Base-by-base conservation (phyloP, 2,797 vertebrate genomes). In the Gymnodraco acuticeps region DNA sequence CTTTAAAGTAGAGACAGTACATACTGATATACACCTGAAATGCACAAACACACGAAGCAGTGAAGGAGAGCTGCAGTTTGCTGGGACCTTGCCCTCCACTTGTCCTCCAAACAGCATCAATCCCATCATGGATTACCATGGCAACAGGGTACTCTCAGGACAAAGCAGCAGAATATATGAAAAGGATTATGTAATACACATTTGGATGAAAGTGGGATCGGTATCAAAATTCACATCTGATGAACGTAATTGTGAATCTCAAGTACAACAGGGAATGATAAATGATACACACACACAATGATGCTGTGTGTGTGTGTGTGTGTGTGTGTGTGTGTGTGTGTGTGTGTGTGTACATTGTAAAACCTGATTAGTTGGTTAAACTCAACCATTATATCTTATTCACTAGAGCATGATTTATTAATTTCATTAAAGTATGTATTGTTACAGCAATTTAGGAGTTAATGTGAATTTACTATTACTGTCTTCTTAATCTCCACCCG, bases 51-150 rank as follows among this genome's bases (percentile, higher is more conserved):
- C 33, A 27, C 3, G 4, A 27, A 27, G 27, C 27, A 27, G 33
- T 38, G 74, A 75, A 73, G 64, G 66, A 85, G 66, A 75, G 61
- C 72, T 65, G 58, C 45, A 3, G 80, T 63, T 52, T 82, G 83
- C 65, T 54, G 56, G 42, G 60, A 63, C 75, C 73, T 81, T 70
- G 66, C 53, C 74, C 82, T 58, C 77, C 58, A 81, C 86, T 89
- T 90, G 86, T 83, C 87, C 89, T 89, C 87, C 87, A 90, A 87
- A 87, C 75, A 73, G 69, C 77, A 87, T 87, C 78, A 77, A 58
- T 83, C 84, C 69, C 46, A 75, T 81, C 81, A 51, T 46, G 60
- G 72, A 80, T 87, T 76, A 52, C 81, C 87, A 89, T 90, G 78
- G 85, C 82, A 90, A 92, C 88, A 75, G 63, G 83, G 75, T 70